Evolutionary conservation across 2,888 invertebrate species (phyloP).

Genomic region (Melanotus villosus): DNA sequence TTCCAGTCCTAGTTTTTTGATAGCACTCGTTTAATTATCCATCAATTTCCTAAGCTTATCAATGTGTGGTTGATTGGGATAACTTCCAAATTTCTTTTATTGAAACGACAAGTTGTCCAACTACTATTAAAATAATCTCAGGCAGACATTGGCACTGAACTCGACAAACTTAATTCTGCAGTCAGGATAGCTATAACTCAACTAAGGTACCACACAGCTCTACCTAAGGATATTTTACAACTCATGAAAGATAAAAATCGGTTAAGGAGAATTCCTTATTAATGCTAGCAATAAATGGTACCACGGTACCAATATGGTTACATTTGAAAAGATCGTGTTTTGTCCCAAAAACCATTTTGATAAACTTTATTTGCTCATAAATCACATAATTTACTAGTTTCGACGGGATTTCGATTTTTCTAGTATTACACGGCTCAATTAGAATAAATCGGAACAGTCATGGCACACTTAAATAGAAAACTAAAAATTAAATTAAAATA

Average conservation of each 20-base stretch:
- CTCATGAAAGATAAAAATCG: neutral
- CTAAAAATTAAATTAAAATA: too few species aligned
- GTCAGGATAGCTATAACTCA: neutral
- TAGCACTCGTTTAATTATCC: neutral
- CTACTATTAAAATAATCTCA: neutral
- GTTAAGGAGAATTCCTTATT: too few species aligned
- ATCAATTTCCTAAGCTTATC: neutral
- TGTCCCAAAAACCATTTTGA: too few species aligned
- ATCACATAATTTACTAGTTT: too few species aligned
- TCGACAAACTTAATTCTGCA: neutral
- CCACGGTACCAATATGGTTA: too few species aligned
- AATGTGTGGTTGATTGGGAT: neutral
- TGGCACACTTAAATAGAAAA: too few species aligned
- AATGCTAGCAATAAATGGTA: too few species aligned
- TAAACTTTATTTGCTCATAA: too few species aligned
- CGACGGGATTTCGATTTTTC: too few species aligned
- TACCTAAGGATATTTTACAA: neutral
- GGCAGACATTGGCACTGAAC: neutral
- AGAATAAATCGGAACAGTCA: too few species aligned
- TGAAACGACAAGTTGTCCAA: neutral
- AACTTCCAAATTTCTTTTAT: neutral
- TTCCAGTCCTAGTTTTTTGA: constrained; percentile 1
- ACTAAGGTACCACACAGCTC: neutral
- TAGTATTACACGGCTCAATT: too few species aligned
- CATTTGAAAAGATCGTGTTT: too few species aligned